Evolutionary conservation across 2,797 vertebrate genomes (phyloP).

Genomic region (Allobates femoralis): DNA sequence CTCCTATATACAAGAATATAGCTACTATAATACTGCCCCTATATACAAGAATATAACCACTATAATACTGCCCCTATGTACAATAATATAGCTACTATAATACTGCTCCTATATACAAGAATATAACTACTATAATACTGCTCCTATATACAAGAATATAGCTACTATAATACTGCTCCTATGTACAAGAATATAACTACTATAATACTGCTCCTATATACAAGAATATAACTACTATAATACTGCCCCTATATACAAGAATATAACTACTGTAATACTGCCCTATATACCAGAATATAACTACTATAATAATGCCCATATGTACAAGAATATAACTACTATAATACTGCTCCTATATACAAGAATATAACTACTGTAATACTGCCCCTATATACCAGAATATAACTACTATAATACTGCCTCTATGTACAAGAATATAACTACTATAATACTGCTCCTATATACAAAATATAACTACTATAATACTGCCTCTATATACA

Average conservation of each 20-base stretch:
- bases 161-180: neutral
- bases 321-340: neutral
- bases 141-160: neutral
- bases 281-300: too few relatives aligned
- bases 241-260: neutral
- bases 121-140: constrained; percentile 12
- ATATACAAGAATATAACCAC: too few relatives aligned
- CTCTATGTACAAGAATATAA: too few relatives aligned
- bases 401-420: constrained; percentile 7
- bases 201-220: constrained; percentile 1
- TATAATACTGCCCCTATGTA: too few relatives aligned
- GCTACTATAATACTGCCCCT: too few relatives aligned
- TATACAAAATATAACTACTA: constrained; percentile 1
- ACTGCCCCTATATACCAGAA: neutral
- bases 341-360: too few relatives aligned
- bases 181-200: constrained; percentile 4
- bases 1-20: neutral
- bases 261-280: too few relatives aligned
- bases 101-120: constrained; percentile 11
- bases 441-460: too few relatives aligned
- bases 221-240: constrained; percentile 4
- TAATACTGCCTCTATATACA: neutral
- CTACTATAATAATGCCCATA: neutral
- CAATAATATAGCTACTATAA: too few relatives aligned
- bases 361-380: too few relatives aligned